phyloP scores from a whole-genome alignment of 2,113 vertebrate genomes.

The Forbesichthys papilliferus region DNA sequence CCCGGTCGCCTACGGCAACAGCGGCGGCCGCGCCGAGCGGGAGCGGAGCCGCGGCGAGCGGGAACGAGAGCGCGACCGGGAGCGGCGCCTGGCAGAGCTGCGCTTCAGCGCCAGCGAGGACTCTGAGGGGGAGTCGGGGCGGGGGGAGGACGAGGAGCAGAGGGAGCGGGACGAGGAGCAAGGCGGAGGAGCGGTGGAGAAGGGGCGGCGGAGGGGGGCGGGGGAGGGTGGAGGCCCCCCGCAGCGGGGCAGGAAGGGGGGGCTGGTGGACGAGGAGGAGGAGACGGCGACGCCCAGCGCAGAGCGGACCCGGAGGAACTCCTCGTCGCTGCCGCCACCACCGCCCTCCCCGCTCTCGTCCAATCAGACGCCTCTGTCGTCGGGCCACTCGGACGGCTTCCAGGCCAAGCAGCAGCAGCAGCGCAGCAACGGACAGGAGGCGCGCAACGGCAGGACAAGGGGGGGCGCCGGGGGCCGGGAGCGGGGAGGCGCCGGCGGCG shows the following conservation, averaged over 20 bases:
- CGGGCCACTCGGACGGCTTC: conserved; percentile 53
- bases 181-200: conserved; percentile 39
- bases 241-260: conserved; percentile 51
- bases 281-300: conserved; percentile 42
- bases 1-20: conserved; percentile 47
- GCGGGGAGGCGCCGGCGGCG: conserved; percentile 34
- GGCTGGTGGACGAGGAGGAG: conserved; percentile 65
- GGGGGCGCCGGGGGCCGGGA: conserved; percentile 36
- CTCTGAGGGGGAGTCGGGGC: conserved; percentile 68
- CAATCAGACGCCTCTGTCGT: conserved; percentile 66
- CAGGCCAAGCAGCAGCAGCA: conserved; percentile 61
- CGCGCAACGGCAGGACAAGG: conserved; percentile 73
- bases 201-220: conserved; percentile 49
- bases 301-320: conserved; percentile 62
- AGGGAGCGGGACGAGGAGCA: conserved; percentile 63
- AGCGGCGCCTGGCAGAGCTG: conserved; percentile 74
- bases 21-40: conserved; percentile 42
- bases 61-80: conserved; percentile 62
- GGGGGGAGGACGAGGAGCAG: conserved; percentile 62
- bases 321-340: conserved; percentile 61
- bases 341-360: conserved; percentile 76
- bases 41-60: conserved; percentile 61
- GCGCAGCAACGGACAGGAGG: conserved; percentile 77
- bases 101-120: conserved; percentile 84
- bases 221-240: conserved; percentile 36